Evolutionary conservation across 1,140 invertebrate species (phyloP).

Genomic region (Atta colombica): DNA sequence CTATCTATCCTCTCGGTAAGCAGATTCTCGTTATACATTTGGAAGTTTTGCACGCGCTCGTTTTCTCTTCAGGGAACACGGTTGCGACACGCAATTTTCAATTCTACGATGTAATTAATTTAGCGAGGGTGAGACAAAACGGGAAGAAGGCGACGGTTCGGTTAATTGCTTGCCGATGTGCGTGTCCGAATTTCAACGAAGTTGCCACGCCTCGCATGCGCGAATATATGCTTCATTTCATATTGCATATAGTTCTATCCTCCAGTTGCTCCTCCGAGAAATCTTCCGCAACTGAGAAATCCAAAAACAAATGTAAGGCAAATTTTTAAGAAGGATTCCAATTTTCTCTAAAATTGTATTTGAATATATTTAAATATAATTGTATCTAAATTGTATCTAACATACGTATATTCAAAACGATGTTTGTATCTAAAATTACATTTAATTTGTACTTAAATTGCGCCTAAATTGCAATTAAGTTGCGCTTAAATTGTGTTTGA

Average conservation of each 20-base stretch:
- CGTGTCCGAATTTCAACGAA: slow-evolving; percentile 63
- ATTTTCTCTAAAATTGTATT: slow-evolving; percentile 1
- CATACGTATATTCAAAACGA: too few relatives aligned
- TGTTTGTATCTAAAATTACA: too few relatives aligned
- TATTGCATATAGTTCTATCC: neutral
- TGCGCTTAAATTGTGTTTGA: too few relatives aligned
- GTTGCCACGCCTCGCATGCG: neutral
- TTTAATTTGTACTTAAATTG: too few relatives aligned
- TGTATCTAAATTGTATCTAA: too few relatives aligned
- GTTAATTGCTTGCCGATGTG: slow-evolving; percentile 54
- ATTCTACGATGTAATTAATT: slow-evolving; percentile 75
- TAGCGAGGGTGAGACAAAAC: neutral
- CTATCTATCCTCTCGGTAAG: slow-evolving; percentile 54
- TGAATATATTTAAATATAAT: neutral
- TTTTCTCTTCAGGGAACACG: slow-evolving; percentile 24
- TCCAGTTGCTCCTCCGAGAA: neutral
- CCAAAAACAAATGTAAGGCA: neutral
- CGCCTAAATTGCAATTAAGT: too few relatives aligned
- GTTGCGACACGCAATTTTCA: slow-evolving; percentile 68
- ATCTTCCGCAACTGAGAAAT: too few relatives aligned
- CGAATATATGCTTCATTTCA: neutral
- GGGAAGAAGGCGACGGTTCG: slow-evolving; percentile 13
- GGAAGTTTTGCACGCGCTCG: slow-evolving; percentile 49
- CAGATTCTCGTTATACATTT: slow-evolving; percentile 71
- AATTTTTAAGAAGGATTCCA: neutral